Base-by-base conservation (phyloP, 2,113 vertebrate genomes). In the Paralichthys olivaceus region DNA sequence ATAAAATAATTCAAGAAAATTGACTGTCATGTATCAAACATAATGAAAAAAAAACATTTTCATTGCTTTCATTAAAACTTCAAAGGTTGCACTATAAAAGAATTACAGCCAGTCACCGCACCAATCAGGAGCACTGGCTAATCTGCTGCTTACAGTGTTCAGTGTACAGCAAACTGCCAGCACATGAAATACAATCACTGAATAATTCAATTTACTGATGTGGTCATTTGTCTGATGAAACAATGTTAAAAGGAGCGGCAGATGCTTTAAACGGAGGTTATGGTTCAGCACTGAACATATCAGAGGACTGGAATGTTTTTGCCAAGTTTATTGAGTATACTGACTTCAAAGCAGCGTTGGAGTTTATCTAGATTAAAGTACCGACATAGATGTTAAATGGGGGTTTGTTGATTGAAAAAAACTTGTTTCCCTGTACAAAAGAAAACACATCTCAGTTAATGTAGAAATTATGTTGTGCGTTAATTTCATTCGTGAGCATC, bases 111-210 rank as follows among this genome's bases (percentile, higher is more conserved):
- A 15, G 69, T 8, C n/a, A 17, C 49, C 26, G 61, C 34, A 54
- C 34, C 29, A 23, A 34, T 26, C 51, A 26, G 11, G 1, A 26
- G 29, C 53, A 20, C 14, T 1, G 9, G 51, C 66, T 69, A 26
- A 69, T 69, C 32, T 43, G 51, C 69, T 56, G 19, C n/a, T 20
- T 9, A 45, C 14, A 68, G 26, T 22, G 5, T 32, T 66, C 2
- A 22, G 45, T 37, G 34, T n/a, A 57, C 26, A 63, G 19, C 15
- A 28, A 56, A 19, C 58, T 63, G 28, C 53, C 28, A 45, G 20
- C 71, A 58, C 26, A 63, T 47, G 19, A 29, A 68, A 53, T 53
- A 56, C 67, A 66, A 66, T 72, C 26, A 37, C 68, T 58, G 59
- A 57, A 62, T 25, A 68, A 75, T 67, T 45, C 37, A 57, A 14